Conservation (phyloP, 2,888 invertebrate species). For the Enoplolaimus lenunculus region DNA sequence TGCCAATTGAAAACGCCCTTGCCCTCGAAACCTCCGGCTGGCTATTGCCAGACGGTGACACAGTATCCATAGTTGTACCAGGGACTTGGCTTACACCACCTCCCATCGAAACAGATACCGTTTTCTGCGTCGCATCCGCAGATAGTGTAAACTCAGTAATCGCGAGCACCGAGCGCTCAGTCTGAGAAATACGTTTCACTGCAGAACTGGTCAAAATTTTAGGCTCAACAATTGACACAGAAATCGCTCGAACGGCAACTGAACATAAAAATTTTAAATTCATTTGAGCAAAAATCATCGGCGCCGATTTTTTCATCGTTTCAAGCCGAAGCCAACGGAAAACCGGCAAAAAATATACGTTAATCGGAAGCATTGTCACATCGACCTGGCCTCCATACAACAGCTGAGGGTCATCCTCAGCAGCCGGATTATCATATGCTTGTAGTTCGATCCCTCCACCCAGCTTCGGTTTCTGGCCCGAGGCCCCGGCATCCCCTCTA, state of each 20-base stretch:
- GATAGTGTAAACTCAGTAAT: neutral
- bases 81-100: no score
- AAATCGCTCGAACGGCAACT: neutral
- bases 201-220: neutral
- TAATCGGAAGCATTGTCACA: neutral
- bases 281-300: neutral
- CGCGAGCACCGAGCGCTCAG: constrained; percentile 7
- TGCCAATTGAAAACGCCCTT: neutral
- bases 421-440: neutral
- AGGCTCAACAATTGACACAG: constrained; percentile 3
- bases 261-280: neutral
- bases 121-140: constrained; percentile 5
- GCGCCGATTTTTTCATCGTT: neutral
- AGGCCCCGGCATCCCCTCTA: neutral
- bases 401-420: neutral
- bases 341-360: constrained; percentile 14
- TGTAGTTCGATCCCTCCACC: no score
- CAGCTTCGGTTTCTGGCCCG: constrained; percentile 5
- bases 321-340: neutral
- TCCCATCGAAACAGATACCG: neutral
- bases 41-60: neutral
- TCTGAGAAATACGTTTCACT: constrained; percentile 16
- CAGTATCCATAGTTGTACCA: neutral
- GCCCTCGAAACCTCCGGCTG: no score
- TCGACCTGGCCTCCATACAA: neutral